A percentile compares a stretch with the other conserved stretches of the same genome.
These are phyloP conservation scores for Coilia nasus DNA, from an alignment of 2,797 vertebrate genomes.

Conservation along the genomic window DNA sequence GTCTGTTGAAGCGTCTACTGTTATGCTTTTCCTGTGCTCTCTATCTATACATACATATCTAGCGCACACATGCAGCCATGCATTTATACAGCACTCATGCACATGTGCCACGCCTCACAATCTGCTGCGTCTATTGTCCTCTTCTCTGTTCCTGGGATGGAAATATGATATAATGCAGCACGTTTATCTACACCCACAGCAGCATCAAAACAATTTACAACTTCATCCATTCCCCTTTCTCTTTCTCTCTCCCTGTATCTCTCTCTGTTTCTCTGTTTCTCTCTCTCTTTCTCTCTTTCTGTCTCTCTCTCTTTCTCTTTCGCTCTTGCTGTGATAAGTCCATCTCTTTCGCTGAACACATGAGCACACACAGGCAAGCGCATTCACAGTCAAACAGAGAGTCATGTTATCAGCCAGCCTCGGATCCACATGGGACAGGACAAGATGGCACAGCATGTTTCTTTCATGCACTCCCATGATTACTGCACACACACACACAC, in stretches of 20 bases:
- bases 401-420: background rate
- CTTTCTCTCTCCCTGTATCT: background rate
- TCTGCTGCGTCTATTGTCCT: background rate
- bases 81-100: background rate
- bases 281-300: background rate
- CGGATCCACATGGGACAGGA: background rate
- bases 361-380: constrained; percentile 30
- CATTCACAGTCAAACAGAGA: constrained; percentile 16
- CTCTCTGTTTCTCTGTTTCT: constrained; percentile 8
- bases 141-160: background rate
- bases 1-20: background rate
- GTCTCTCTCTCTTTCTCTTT: too few relatives aligned
- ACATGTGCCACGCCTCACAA: background rate
- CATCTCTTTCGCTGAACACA: background rate
- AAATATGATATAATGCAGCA: background rate
- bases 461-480: background rate
- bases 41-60: background rate
- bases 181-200: background rate
- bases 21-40: background rate
- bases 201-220: background rate
- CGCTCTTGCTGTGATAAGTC: background rate
- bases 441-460: constrained; percentile 2
- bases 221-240: background rate
- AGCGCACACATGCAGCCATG: background rate
- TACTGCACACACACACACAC: background rate